Percentiles rank a stretch among this genome's conserved stretches.
These are phyloP conservation scores for Serranus cabrilla DNA, from an alignment of 2,797 vertebrate genomes.

Conservation along the genomic window DNA sequence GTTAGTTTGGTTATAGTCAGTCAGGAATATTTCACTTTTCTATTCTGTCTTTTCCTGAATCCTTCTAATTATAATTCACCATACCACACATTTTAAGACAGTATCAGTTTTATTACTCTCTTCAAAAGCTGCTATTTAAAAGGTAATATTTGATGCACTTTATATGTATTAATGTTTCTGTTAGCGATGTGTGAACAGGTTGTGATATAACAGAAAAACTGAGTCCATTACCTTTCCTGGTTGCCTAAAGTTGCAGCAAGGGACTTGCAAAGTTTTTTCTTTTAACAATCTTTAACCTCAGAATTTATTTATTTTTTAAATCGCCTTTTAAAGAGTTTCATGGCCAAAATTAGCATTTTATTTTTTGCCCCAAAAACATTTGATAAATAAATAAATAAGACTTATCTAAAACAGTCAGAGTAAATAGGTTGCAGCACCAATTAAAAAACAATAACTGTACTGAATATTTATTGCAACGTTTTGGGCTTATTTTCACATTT, in stretches of 20 bases:
- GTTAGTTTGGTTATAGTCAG: not conserved
- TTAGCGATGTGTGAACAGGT: no score
- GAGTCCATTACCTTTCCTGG: no score
- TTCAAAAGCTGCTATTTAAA: not conserved
- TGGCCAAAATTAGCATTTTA: no score
- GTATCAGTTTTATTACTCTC: not conserved
- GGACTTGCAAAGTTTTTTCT: no score
- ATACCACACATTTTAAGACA: not conserved
- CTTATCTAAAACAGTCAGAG: not conserved
- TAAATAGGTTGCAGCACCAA: not conserved
- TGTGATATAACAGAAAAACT: no score
- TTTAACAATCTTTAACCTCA: no score
- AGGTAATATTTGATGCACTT: no score
- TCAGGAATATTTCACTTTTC: not conserved
- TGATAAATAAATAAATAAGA: not conserved
- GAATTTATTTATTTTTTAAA: no score
- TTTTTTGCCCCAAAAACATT: no score
- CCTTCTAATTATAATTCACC: not conserved
- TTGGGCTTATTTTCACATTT: not conserved
- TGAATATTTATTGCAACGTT: not conserved
- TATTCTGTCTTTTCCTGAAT: conserved; percentile 4
- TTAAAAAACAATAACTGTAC: not conserved
- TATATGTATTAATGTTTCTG: no score
- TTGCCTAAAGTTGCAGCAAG: no score
- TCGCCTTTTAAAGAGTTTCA: no score